These are phyloP conservation scores for Lordiphosa collinella DNA, from an alignment of 1,140 invertebrate genomes.

Conservation along the genomic window DNA sequence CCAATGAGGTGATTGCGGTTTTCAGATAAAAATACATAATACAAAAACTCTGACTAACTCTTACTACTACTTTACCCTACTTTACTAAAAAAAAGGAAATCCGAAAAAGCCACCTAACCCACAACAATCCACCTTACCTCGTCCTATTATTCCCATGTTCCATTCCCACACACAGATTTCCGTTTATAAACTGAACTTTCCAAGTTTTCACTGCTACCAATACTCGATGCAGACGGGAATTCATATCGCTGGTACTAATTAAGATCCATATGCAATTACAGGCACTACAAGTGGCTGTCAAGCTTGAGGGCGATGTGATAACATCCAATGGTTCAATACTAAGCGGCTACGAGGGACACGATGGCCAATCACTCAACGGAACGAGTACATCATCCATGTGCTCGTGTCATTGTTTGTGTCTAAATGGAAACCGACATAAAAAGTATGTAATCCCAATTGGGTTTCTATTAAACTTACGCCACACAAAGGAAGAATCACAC, in stretches of 20 bases:
- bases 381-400: slow-evolving; percentile 88
- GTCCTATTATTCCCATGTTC: not conserved
- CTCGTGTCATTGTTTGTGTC: slow-evolving; percentile 88
- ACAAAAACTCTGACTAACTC: slow-evolving; percentile 35
- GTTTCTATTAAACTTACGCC: slow-evolving; percentile 16
- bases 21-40: slow-evolving; percentile 45
- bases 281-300: slow-evolving; percentile 91
- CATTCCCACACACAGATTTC: slow-evolving; percentile 7
- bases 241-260: slow-evolving; percentile 11
- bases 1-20: slow-evolving; percentile 78
- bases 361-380: slow-evolving; percentile 82
- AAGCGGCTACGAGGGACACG: slow-evolving; percentile 83
- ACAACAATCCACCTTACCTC: not conserved
- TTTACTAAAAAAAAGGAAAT: slow-evolving; percentile 28
- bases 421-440: slow-evolving; percentile 83
- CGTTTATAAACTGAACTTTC: slow-evolving; percentile 20
- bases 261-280: slow-evolving; percentile 75
- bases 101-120: slow-evolving; percentile 25
- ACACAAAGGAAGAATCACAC: not conserved
- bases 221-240: not conserved
- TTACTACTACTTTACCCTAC: slow-evolving; percentile 24
- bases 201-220: slow-evolving; percentile 16
- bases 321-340: slow-evolving; percentile 92
- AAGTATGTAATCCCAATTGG: slow-evolving; percentile 62
- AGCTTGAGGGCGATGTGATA: slow-evolving; percentile 97